These are phyloP conservation scores for Procavia capensis DNA, from an alignment of 2,113 vertebrate species.

Conservation along the genomic window DNA sequence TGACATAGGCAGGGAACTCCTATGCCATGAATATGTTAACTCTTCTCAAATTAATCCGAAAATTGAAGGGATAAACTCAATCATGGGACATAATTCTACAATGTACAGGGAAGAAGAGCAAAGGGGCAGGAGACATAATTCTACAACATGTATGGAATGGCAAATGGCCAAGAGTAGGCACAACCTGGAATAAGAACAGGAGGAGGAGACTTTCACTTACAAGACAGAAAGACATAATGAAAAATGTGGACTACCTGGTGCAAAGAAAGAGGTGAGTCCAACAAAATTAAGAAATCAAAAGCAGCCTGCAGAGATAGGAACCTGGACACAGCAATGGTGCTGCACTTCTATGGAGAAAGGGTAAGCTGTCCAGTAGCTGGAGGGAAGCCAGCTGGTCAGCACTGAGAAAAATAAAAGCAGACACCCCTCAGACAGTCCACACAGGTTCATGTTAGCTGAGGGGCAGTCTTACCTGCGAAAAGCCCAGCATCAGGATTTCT, in stretches of 20 bases:
- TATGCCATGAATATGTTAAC: not conserved
- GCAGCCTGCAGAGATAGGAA: not conserved
- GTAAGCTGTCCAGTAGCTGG: rapidly evolving
- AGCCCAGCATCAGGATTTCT: not conserved
- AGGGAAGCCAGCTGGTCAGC: not conserved
- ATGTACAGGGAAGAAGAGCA: not conserved
- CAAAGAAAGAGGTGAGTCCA: not conserved
- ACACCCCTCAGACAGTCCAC: not conserved
- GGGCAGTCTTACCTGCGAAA: not conserved
- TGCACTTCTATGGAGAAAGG: not conserved
- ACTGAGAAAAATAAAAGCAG: not conserved
- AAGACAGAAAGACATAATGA: not conserved
- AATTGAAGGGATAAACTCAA: not conserved
- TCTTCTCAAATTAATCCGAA: conserved; percentile 29
- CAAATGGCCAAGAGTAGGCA: not conserved
- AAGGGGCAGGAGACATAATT: not conserved
- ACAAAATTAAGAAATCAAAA: not conserved
- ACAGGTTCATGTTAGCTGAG: not conserved
- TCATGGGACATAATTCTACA: not conserved
- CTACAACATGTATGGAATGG: not conserved
- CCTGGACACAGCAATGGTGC: not conserved
- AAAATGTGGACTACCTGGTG: not conserved
- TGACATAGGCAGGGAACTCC: not conserved
- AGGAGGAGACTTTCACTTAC: not conserved
- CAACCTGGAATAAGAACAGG: not conserved